Evolutionary conservation across 1,140 invertebrate species (phyloP), one percentile per base, ranked within the genome.

Genomic region (Grapholita molesta): DNA sequence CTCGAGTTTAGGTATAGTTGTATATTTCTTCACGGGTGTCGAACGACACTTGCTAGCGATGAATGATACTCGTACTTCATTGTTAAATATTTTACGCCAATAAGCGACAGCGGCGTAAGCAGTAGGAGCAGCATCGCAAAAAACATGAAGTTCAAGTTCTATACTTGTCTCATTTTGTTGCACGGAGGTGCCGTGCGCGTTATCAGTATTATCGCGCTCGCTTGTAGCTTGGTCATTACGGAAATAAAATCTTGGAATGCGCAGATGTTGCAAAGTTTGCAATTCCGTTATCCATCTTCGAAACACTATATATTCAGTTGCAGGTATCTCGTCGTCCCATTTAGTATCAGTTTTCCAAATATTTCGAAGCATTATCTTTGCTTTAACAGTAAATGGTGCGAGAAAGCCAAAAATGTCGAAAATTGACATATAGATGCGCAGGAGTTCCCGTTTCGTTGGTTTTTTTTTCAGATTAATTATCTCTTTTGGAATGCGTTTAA

Each of bases 1-100:
- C 25, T 75, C 73, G 15, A 71, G 9, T 38, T 61, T 66, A 15
- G 76, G 75, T 15, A 77, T 42, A 18, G 68, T 64, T 6, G 35
- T 35, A 12, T 2, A 24, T 48, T 48, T 66, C 8, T 48, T 25
- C 23, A 24, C 18, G 33, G 23, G 15, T 9, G 12, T 7, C n/a
- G n/a, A n/a, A n/a, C n/a, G n/a, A n/a, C n/a, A n/a, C n/a, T n/a
- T n/a, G n/a, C n/a, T n/a, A n/a, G n/a, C n/a, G n/a, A 52, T 61
- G 12, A 68, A 68, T 24, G 52, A 3, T 3, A 53, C 55, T 3
- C 11, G 7, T 3, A 48, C 38, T 18, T n/a, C 11, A 7, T 68
- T 52, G 18, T 8, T 38, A 35, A 11, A 28, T 21, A 68, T 35
- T 15, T 7, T 8, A 9, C 67, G 67, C 52, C 52, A 61, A 24